Evolutionary conservation across 2,797 vertebrate species (phyloP), one percentile per base, ranked within the genome.

Genomic region (Syngnathus rostellatus): DNA sequence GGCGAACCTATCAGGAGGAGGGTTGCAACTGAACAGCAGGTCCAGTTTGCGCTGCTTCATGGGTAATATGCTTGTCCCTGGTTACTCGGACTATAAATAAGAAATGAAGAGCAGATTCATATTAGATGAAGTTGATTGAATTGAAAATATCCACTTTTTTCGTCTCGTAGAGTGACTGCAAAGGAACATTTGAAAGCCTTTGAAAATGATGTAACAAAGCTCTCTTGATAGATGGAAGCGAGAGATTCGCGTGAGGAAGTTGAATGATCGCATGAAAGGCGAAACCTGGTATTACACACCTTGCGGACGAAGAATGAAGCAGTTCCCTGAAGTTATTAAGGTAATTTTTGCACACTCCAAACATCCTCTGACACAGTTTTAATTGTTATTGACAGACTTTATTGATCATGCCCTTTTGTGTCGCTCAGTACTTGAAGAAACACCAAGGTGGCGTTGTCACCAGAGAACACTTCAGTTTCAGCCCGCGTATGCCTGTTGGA

Each of bases 271-370:
- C 16, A 93, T 97, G 92, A 97, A 97, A 78, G 97, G 96, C 0
- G 97, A 99, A 85, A 98, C 96, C 1, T 98, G 95, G 95, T 98
- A 98, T 89, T 99, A 98, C 25, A 93, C 94, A 3, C 96, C 97
- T 8, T 98, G 96, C 71, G 97, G 97, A 53, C 93, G 96, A 79
- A 92, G 95, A 80, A 96, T 98, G 94, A 98, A 98, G 78, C 97
- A 99, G 71, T 98, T 98, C 78, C 96, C 96, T 0, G 97, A 99
- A 88, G 94, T 98, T 75, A 93, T 98, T 73, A 99, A 98, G 94
- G 97, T 98, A 84, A 64, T 23, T 57, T 46, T 63, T 25, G 2
- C 1, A 0, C 0, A 4, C 5, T 16, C 25, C 14, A 31, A 19
- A 58, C 6, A 37, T 17, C 4, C 19, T 23, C 25, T 0, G 68